These are phyloP conservation scores for Ancistrus triradiatus DNA, from an alignment of 2,113 vertebrate species.

Conservation along the genomic window DNA sequence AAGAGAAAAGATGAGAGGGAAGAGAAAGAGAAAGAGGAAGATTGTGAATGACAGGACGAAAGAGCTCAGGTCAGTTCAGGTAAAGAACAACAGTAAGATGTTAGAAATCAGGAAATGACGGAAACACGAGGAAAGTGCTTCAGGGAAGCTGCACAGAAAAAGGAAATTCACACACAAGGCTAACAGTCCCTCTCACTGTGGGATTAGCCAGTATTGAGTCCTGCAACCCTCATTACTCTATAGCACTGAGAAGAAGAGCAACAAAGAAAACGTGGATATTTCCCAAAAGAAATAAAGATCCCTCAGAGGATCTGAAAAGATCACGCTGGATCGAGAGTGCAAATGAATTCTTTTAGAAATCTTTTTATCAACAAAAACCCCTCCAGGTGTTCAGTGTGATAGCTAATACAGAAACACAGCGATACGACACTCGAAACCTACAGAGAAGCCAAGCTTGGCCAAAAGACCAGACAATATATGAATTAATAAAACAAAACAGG, in stretches of 20 bases:
- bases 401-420: conserved; percentile 40
- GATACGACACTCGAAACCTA: not conserved
- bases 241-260: not conserved
- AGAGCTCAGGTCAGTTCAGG: conserved; percentile 21
- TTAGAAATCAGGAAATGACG: conserved; percentile 16
- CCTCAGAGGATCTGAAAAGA: not conserved
- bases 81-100: conserved; percentile 44
- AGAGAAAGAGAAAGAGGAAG: conserved; percentile 1
- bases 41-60: conserved; percentile 24
- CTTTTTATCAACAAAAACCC: not conserved
- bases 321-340: not conserved
- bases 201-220: conserved; percentile 13
- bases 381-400: not conserved
- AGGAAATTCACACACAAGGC: conserved; percentile 20
- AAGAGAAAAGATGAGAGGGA: not conserved
- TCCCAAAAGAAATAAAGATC: not conserved
- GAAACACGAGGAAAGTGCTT: conserved; percentile 12
- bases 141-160: conserved; percentile 23
- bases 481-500: conserved; percentile 11
- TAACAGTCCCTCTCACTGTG: not conserved
- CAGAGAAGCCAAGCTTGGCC: conserved; percentile 1
- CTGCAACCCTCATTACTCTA: conserved; percentile 3
- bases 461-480: not conserved
- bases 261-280: not conserved
- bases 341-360: not conserved